A percentile compares a stretch with the other conserved stretches of the same genome.
These are phyloP conservation scores for Poeciliopsis turrubarensis DNA, from an alignment of 2,113 vertebrate species.

Conservation along the genomic window DNA sequence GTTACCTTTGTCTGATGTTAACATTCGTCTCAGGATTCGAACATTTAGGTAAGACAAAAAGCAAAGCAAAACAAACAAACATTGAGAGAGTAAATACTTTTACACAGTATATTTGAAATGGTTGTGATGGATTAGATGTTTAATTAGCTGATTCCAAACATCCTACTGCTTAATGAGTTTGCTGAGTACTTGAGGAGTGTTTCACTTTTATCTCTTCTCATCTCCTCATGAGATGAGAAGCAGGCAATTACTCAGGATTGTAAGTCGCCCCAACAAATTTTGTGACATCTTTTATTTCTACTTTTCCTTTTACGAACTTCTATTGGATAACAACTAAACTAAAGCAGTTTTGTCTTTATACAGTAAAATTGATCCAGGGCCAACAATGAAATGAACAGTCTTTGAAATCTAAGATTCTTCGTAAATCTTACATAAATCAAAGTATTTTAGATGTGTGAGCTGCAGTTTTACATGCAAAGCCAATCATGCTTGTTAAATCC, in stretches of 20 bases:
- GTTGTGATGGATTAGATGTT: no score
- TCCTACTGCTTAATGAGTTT: background rate
- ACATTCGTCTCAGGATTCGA: background rate
- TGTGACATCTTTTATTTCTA: background rate
- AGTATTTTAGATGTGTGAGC: background rate
- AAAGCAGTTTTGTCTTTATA: background rate
- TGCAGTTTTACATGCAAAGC: background rate
- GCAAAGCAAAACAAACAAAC: no score
- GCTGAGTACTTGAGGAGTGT: background rate
- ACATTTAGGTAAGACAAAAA: background rate
- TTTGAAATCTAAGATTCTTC: no score
- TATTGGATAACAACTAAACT: background rate
- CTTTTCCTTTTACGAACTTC: background rate
- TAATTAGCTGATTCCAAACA: no score
- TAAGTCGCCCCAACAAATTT: background rate
- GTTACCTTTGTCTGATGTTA: no score
- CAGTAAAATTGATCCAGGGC: background rate
- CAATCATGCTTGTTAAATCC: background rate
- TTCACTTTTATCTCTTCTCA: background rate
- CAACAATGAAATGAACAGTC: background rate
- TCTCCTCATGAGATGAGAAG: background rate
- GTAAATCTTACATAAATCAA: background rate
- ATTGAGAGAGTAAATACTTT: no score
- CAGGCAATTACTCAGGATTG: background rate
- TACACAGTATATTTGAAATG: no score